Evolutionary conservation across 2,888 invertebrate species (phyloP), one percentile per base, ranked within the genome.

Genomic region (Parascotia fuliginaria): DNA sequence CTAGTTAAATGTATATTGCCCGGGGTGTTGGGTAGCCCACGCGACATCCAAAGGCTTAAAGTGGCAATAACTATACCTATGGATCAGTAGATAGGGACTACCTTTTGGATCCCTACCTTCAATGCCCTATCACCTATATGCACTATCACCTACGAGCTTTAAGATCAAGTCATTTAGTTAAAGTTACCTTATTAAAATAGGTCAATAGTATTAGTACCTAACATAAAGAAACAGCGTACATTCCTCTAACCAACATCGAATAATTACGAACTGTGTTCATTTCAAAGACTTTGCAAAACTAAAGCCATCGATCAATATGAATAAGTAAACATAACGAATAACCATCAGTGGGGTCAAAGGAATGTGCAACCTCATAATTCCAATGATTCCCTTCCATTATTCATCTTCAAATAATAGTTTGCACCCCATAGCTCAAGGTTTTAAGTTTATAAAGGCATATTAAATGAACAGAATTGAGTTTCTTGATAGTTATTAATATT

Each of bases 381-480:
- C 83, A 82, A 79, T 80, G 84, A 84, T 82, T 87, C 77, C 69
- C 62, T 63, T 81, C 81, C 87, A 90, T 91, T 87, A 89, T 75
- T 91, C 89, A 90, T 86, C 84, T 83, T 89, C 87, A 83, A 85
- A 87, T 85, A 88, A 87, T 87, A 88, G 84, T 90, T 90, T 88
- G 85, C 90, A 88, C 89, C 88, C 89, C 79, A 88, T 89, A 82
- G 86, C 83, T 87, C 83, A 81, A 73, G 74, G 76, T 75, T 79
- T 79, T 76, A 81, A 79, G 73, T 71, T 45, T 51, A 61, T 73
- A 65, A 70, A 73, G 63, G 64, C 67, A 54, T 64, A 66, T 69
- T 68, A 56, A 74, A 65, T 58, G 46, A 55, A 59, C 47, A 58
- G 49, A 62, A 54, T 51, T 56, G 59, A 45, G 33, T 15, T 41